Percentiles rank a stretch among this genome's conserved stretches.
Conservation (phyloP, 2,888 invertebrate genomes). For the Strigamia crassipes region DNA sequence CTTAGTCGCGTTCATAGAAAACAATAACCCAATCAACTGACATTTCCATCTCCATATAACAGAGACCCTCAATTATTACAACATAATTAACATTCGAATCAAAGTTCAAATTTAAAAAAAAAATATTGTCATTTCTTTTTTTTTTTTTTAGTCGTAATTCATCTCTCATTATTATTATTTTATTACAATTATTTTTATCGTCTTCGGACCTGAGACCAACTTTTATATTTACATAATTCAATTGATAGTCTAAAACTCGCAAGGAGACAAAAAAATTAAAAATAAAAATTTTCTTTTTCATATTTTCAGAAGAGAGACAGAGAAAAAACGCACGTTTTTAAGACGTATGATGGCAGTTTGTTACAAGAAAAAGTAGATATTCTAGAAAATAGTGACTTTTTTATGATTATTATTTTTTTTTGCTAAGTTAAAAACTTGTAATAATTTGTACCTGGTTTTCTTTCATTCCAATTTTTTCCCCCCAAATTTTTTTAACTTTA, state of each 20-base stretch:
- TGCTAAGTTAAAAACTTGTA: slow-evolving; percentile 10
- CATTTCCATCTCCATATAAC: slow-evolving; percentile 26
- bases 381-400: slow-evolving; percentile 25
- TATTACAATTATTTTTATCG: slow-evolving; percentile 22
- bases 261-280: not conserved
- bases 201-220: slow-evolving; percentile 30
- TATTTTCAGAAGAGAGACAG: not conserved
- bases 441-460: slow-evolving; percentile 22
- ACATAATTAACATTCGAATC: slow-evolving; percentile 26
- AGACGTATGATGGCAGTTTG: slow-evolving; percentile 23
- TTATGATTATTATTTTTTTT: not conserved
- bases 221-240: slow-evolving; percentile 25
- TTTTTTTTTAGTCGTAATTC: not conserved
- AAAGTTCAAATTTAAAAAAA: slow-evolving; percentile 22
- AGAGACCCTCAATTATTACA: slow-evolving; percentile 17
- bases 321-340: slow-evolving; percentile 19
- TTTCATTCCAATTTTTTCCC: not conserved
- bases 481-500: not conserved
- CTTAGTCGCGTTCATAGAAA: slow-evolving; percentile 2
- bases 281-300: not conserved
- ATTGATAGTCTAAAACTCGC: slow-evolving; percentile 17
- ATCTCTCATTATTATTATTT: not conserved
- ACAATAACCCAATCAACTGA: slow-evolving; percentile 19
- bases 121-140: not conserved
- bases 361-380: slow-evolving; percentile 28